Percentiles rank a stretch among this genome's conserved stretches.
Evolutionary conservation across 2,797 vertebrate genomes (phyloP).

Genomic region (Gallinago stenura): DNA sequence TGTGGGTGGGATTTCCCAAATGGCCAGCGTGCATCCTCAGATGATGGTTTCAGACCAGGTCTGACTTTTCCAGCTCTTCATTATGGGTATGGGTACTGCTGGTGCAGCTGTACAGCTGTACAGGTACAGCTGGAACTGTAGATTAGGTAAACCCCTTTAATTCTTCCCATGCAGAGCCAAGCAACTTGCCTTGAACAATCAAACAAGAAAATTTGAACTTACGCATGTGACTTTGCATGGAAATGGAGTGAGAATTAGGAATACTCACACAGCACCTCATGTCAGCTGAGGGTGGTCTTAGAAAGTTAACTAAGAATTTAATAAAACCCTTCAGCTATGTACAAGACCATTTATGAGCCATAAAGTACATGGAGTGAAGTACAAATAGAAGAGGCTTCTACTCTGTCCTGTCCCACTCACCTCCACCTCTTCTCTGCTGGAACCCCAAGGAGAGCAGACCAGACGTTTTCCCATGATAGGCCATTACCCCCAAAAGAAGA

Average conservation of each 20-base stretch:
- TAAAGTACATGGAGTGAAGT: not conserved
- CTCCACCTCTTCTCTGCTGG: not conserved
- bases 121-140: not conserved
- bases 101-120: not conserved
- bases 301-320: not conserved
- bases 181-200: not conserved
- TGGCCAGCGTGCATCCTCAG: fast-evolving
- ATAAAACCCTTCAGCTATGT: fast-evolving
- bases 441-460: not conserved
- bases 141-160: not conserved
- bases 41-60: fast-evolving
- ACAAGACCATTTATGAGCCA: not conserved
- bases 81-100: not conserved
- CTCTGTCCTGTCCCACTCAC: not conserved
- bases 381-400: not conserved
- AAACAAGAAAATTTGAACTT: not conserved
- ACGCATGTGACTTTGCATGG: fast-evolving
- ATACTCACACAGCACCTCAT: fast-evolving
- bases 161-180: not conserved
- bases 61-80: not conserved
- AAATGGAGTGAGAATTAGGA: not conserved
- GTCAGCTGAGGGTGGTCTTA: not conserved
- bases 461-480: not conserved
- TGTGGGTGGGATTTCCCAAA: not conserved
- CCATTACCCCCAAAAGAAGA: not conserved